Evolutionary conservation across 1,140 invertebrate species (phyloP).

Genomic region (Schlechtendalia chinensis): DNA sequence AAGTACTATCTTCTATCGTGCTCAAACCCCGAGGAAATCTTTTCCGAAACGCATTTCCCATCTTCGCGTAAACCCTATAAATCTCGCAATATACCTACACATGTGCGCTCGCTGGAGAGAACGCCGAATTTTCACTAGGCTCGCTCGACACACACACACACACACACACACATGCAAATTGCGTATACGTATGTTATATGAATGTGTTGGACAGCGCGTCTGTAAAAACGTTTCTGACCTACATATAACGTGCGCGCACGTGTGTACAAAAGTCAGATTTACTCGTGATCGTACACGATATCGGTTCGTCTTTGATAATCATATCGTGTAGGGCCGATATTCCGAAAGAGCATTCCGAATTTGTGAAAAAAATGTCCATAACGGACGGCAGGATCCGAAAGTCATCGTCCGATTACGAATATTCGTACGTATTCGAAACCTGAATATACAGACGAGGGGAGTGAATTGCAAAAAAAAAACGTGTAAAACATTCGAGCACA

Average conservation of each 20-base stretch:
- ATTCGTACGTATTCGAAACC: too few relatives aligned
- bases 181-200: too few relatives aligned
- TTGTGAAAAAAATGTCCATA: too few relatives aligned
- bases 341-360: too few relatives aligned
- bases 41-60: constrained; percentile 19
- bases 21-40: constrained; percentile 25
- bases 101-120: not conserved
- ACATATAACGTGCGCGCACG: not conserved
- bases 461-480: too few relatives aligned
- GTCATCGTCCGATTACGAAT: too few relatives aligned
- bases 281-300: not conserved
- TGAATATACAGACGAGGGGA: too few relatives aligned
- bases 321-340: too few relatives aligned
- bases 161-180: too few relatives aligned
- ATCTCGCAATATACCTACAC: not conserved
- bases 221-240: constrained; percentile 11
- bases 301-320: not conserved
- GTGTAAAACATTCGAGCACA: too few relatives aligned
- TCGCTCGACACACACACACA: not conserved
- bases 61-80: constrained; percentile 17
- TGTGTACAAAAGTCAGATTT: constrained; percentile 8
- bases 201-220: too few relatives aligned
- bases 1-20: not conserved
- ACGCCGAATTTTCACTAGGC: constrained; percentile 19
- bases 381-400: too few relatives aligned